Conservation (phyloP, 1,140 invertebrate species). For the Parapsyche elsis region DNA sequence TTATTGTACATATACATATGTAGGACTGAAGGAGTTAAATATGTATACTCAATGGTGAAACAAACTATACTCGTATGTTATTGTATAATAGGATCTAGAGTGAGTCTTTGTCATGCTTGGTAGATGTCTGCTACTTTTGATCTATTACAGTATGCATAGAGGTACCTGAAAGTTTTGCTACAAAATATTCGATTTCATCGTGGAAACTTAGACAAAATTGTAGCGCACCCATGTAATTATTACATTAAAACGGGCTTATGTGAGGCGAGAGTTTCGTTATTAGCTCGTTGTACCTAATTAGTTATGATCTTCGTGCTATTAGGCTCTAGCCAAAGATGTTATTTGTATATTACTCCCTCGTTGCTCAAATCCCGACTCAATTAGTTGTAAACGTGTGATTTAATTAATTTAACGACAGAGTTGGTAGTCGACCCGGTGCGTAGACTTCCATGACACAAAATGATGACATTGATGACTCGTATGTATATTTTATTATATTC, state of each 20-base stretch:
- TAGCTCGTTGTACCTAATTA: slow-evolving; percentile 17
- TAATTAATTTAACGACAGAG: slow-evolving; percentile 31
- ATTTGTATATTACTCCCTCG: slow-evolving; percentile 13
- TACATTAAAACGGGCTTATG: not conserved
- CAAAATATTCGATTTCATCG: not conserved
- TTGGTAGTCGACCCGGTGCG: not conserved
- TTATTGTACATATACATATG: too few relatives aligned
- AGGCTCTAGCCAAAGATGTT: slow-evolving; percentile 9
- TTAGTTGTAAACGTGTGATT: slow-evolving; percentile 38
- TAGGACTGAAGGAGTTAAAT: too few relatives aligned
- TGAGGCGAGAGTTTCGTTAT: slow-evolving; percentile 4
- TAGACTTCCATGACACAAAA: not conserved
- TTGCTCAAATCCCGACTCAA: slow-evolving; percentile 27
- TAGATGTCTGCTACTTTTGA: too few relatives aligned
- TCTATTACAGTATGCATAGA: not conserved
- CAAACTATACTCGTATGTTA: too few relatives aligned
- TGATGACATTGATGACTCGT: not conserved
- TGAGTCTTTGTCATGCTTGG: too few relatives aligned
- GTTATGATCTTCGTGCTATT: slow-evolving; percentile 30
- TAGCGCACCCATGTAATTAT: not conserved
- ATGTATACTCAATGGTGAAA: too few relatives aligned
- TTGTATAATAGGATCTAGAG: too few relatives aligned
- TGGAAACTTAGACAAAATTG: not conserved
- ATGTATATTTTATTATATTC: too few relatives aligned
- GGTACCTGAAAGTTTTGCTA: not conserved